Conservation (phyloP, 2,113 vertebrate genomes). For the Aythya baeri region DNA sequence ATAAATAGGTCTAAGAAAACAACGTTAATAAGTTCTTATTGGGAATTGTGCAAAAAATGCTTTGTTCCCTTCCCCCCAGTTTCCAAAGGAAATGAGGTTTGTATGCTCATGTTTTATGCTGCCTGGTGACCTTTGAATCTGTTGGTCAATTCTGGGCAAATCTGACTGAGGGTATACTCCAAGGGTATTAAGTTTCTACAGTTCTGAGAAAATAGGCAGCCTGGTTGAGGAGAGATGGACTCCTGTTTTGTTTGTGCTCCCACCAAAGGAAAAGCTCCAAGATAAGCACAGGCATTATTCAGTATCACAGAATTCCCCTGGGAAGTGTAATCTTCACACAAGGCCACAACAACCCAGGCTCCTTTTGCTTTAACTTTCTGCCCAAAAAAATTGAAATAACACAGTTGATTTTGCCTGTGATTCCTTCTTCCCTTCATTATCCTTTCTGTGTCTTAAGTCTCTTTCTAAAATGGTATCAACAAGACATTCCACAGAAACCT, state of each 20-base stretch:
- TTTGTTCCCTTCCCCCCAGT: neutral
- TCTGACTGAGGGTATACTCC: neutral
- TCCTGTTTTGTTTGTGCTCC: neutral
- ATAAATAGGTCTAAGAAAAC: conserved; percentile 48
- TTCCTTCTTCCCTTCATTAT: neutral
- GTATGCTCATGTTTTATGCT: conserved; percentile 17
- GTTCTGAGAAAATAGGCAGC: conserved; percentile 20
- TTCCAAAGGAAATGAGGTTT: conserved; percentile 58
- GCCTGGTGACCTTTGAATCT: conserved; percentile 35
- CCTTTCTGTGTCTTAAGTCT: neutral
- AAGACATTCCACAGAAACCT: conserved; percentile 6
- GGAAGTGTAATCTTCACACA: neutral
- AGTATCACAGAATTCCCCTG: neutral
- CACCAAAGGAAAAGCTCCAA: neutral
- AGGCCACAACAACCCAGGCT: neutral
- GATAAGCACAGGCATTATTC: neutral
- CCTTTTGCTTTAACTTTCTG: neutral
- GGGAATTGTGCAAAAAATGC: conserved; percentile 43
- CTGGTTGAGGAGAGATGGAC: neutral
- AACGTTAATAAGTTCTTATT: conserved; percentile 50
- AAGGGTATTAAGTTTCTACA: neutral
- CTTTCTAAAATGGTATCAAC: neutral
- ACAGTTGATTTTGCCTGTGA: neutral
- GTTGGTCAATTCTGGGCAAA: conserved; percentile 19
- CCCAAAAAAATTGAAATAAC: neutral